Percentiles rank a stretch among this genome's conserved stretches.
Evolutionary conservation across 2,797 vertebrate species (phyloP).

Genomic region (Poecilia gillii): DNA sequence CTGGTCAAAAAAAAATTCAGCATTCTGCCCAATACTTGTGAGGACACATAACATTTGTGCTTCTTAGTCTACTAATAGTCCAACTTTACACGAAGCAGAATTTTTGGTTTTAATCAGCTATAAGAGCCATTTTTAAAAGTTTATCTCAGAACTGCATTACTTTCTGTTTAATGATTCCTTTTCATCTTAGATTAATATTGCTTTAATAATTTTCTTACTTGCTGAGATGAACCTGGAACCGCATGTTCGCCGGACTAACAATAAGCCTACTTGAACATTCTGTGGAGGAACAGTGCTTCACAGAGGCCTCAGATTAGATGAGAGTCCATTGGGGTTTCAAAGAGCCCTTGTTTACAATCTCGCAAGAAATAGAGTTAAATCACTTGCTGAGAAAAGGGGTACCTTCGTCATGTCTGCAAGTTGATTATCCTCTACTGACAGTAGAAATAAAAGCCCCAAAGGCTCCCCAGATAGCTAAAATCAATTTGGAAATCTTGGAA

Average conservation of each 20-base stretch:
- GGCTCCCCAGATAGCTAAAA: constrained; percentile 17
- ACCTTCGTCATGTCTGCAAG: constrained; percentile 8
- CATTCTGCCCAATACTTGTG: background rate
- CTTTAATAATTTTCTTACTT: background rate
- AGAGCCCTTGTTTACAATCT: background rate
- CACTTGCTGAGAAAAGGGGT: constrained; percentile 12
- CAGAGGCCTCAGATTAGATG: constrained; percentile 1
- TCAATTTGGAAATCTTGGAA: constrained; percentile 30
- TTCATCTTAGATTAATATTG: background rate
- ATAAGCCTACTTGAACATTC: background rate
- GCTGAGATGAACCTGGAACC: background rate
- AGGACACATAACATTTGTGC: background rate
- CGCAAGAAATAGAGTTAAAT: constrained; percentile 2
- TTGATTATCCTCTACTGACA: constrained; percentile 28
- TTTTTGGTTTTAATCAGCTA: background rate
- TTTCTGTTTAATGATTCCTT: background rate
- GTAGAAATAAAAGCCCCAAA: constrained; percentile 25
- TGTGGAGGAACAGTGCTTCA: background rate
- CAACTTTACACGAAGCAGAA: background rate
- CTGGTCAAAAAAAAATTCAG: background rate
- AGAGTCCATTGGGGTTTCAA: constrained; percentile 5
- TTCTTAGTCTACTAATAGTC: background rate
- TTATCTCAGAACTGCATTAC: background rate
- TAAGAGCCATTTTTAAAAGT: background rate
- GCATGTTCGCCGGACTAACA: background rate